These are phyloP conservation scores for Stenodema calcarata DNA, from an alignment of 2,888 invertebrate species.

Conservation along the genomic window DNA sequence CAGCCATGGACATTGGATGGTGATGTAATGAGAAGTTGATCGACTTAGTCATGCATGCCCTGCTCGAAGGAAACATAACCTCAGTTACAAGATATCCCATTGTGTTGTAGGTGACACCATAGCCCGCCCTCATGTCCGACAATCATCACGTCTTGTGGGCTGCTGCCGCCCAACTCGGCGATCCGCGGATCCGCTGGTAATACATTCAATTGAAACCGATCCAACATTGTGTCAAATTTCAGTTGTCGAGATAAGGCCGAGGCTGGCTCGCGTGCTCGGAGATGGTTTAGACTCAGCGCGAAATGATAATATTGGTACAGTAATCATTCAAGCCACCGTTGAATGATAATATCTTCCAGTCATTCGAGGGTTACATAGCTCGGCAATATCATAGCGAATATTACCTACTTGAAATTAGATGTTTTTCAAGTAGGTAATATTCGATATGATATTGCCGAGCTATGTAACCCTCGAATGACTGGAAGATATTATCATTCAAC, in stretches of 20 bases:
- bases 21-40: constrained; percentile 12
- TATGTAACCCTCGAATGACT: too few relatives aligned
- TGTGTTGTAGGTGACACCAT: neutral
- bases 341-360: too few relatives aligned
- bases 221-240: neutral
- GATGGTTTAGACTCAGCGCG: neutral
- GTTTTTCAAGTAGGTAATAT: too few relatives aligned
- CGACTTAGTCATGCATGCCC: constrained; percentile 4
- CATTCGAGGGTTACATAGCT: too few relatives aligned
- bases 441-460: too few relatives aligned
- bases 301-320: too few relatives aligned
- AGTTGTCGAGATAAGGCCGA: neutral
- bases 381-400: too few relatives aligned
- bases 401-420: too few relatives aligned
- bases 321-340: too few relatives aligned
- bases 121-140: neutral
- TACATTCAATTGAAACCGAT: neutral
- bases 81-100: constrained; percentile 14
- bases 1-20: neutral
- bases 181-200: neutral
- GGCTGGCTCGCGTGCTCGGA: neutral
- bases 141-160: neutral
- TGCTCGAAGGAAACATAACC: neutral
- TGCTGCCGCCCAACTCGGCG: neutral
- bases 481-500: too few relatives aligned